Conservation (phyloP, 2,888 invertebrate genomes). For the Tipula vernalis region DNA sequence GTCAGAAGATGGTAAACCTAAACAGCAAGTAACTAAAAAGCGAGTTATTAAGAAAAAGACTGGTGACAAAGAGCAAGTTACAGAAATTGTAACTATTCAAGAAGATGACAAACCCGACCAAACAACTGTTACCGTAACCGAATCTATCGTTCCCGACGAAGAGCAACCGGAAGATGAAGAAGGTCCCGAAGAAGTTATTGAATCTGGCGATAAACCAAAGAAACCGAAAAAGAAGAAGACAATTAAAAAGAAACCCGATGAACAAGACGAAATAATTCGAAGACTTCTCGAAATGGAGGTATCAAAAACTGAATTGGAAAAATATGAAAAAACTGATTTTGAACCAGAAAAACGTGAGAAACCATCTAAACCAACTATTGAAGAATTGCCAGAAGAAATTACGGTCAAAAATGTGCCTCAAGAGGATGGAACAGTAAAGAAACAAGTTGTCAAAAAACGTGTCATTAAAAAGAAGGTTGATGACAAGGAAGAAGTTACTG, state of each 20-base stretch:
- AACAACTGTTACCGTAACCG: conserved; percentile 21
- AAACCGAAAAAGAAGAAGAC: conserved; percentile 22
- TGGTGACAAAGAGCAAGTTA: conserved; percentile 22
- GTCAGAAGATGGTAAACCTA: conserved; percentile 21
- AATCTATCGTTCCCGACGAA: conserved; percentile 22
- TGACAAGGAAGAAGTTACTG: conserved; percentile 21
- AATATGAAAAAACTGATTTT: conserved; percentile 20
- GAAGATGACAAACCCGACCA: conserved; percentile 22
- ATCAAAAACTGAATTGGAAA: conserved; percentile 24
- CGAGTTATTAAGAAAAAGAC: conserved; percentile 25
- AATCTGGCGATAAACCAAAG: conserved; percentile 23
- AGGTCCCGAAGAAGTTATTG: background rate
- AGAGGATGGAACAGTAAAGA: conserved; percentile 22
- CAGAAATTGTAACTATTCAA: conserved; percentile 18
- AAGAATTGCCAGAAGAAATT: conserved; percentile 31
- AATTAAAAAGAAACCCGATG: conserved; percentile 20
- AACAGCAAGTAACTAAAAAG: conserved; percentile 25
- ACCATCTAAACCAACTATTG: conserved; percentile 18
- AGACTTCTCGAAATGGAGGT: conserved; percentile 24
- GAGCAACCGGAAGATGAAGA: conserved; percentile 26
- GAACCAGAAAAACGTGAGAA: conserved; percentile 11
- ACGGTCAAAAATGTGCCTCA: conserved; percentile 20
- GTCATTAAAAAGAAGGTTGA: conserved; percentile 27
- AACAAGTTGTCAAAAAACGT: conserved; percentile 24
- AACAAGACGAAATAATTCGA: conserved; percentile 20